Base-by-base conservation (phyloP, 2,113 vertebrate genomes). In the Amblyopsis rosae region DNA sequence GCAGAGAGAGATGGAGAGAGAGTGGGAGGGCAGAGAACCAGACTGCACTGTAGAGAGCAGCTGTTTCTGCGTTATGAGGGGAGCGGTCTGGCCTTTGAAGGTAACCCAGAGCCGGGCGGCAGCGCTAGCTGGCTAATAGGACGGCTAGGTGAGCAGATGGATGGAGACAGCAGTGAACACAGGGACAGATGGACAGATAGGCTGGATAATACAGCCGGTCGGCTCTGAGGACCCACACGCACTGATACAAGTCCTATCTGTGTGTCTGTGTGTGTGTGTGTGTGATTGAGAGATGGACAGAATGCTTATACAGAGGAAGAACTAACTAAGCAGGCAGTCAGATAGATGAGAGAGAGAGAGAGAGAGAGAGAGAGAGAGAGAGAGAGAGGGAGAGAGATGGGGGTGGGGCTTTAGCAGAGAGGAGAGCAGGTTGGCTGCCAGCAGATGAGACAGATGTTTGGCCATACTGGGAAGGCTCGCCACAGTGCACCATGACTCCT, bases 381-480 rank as follows among this genome's bases (percentile, higher is more conserved):
- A 17, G 59, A 9, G 73, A 67, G 60, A 70, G 70, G 58, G 50
- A 4, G 17, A 70, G 56, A 69, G 68, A 33, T 62, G 71, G 81
- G 76, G 57, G 81, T 73, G 75, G 81, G 73, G 59, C 76, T 87
- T 41, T 41, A 41, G 35, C 35, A 60, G 75, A 48, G 79, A 72
- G 83, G 65, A 66, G 83, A 85, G 87, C 89, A 93, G 89, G 88
- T 89, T 92, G 91, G 83, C 77, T 41, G 95, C 92, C 96, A 96
- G 95, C 94, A 96, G 96, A 94, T 90, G 93, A 95, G 94, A 93
- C 96, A 97, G 96, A 96, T 97, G 96, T 96, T 94, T 76, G 85
- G 88, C 93, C 95, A 96, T 95, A 95, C 95, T 95, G 96, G 91
- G 94, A 92, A 86, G 93, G 92, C 90, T 92, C 88, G 70, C 93